Percentiles rank a stretch among this genome's conserved stretches.
These are phyloP conservation scores for Ispidina picta DNA, from an alignment of 2,797 vertebrate species.

Conservation along the genomic window DNA sequence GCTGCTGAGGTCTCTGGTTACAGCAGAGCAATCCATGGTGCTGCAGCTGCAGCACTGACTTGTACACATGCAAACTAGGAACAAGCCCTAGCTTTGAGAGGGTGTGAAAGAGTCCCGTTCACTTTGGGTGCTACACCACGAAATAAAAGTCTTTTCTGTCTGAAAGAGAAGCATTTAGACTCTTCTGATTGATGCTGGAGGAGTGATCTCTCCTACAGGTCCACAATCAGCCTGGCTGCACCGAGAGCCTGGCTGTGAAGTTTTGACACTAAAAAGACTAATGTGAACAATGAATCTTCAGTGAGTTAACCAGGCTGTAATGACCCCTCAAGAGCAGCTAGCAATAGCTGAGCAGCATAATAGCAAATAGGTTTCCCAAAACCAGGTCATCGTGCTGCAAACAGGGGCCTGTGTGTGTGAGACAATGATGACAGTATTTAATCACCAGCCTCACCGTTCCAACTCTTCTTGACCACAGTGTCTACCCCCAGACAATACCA, in stretches of 20 bases:
- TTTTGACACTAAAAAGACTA: constrained; percentile 38
- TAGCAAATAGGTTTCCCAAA: constrained; percentile 44
- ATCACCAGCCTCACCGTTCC: background rate
- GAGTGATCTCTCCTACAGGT: background rate
- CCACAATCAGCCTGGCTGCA: constrained; percentile 4
- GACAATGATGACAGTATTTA: constrained; percentile 55
- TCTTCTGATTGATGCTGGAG: constrained; percentile 28
- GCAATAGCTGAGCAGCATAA: constrained; percentile 43
- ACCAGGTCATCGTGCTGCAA: constrained; percentile 60
- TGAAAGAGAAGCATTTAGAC: constrained; percentile 53
- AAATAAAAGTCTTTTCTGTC: constrained; percentile 42
- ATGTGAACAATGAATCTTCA: constrained; percentile 67
- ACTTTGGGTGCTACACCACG: constrained; percentile 8
- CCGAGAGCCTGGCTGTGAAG: constrained; percentile 29
- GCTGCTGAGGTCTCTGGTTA: background rate
- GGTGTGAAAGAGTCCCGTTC: constrained; percentile 40
- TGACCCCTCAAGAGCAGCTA: constrained; percentile 61
- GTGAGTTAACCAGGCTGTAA: constrained; percentile 70
- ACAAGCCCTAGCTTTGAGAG: constrained; percentile 58
- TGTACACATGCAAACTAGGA: background rate
- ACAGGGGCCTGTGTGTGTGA: constrained; percentile 55
- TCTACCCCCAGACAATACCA: constrained; percentile 26
- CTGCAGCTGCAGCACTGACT: constrained; percentile 53
- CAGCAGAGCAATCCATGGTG: background rate
- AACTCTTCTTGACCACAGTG: background rate